These are phyloP conservation scores for Lophura nycthemera DNA, from an alignment of 2,113 vertebrate species.

Conservation along the genomic window DNA sequence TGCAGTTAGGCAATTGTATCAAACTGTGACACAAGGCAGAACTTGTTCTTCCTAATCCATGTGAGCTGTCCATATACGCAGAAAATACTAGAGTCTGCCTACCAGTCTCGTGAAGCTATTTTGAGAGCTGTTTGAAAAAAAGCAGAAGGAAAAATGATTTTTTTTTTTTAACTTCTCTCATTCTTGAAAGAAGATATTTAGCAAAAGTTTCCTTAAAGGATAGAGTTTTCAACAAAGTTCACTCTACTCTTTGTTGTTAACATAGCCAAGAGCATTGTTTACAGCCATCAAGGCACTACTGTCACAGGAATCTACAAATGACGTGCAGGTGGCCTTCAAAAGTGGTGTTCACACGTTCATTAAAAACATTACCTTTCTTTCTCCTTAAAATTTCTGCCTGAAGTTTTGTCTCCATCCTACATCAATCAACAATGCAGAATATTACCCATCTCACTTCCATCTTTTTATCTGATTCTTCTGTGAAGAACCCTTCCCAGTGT, in stretches of 20 bases:
- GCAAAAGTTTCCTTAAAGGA: not conserved
- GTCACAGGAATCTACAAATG: not conserved
- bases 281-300: not conserved
- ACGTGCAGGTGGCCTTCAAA: not conserved
- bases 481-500: not conserved
- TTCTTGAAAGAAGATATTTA: not conserved
- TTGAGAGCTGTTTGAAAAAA: not conserved
- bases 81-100: not conserved
- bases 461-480: conserved; percentile 43
- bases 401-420: not conserved
- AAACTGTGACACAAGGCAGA: not conserved
- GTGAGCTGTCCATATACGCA: not conserved
- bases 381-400: not conserved
- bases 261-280: not conserved
- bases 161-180: not conserved
- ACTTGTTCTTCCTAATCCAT: not conserved
- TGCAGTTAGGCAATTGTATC: not conserved
- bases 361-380: conserved; percentile 7
- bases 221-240: not conserved
- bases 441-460: conserved; percentile 22
- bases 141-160: not conserved
- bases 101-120: not conserved
- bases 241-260: not conserved
- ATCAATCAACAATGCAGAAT: not conserved
- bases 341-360: not conserved